These are phyloP conservation scores for Ischnura elegans DNA, from an alignment of 2,888 invertebrate genomes.

Conservation along the genomic window DNA sequence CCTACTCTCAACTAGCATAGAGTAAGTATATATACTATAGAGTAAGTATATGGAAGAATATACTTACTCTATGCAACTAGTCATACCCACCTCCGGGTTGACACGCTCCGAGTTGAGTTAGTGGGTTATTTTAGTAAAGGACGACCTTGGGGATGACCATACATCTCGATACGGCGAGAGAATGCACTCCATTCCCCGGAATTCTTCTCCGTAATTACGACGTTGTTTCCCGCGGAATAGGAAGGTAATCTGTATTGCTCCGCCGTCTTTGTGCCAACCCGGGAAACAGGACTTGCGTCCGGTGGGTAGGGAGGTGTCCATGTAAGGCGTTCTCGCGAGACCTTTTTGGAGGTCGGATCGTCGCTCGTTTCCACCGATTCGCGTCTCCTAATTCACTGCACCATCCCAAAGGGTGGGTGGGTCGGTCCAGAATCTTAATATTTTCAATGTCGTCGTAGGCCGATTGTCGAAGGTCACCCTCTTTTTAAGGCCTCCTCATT, in stretches of 20 bases:
- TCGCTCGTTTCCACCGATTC: not conserved
- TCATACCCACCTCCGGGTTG: no score
- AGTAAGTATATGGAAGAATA: no score
- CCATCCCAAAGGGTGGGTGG: not conserved
- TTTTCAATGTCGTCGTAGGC: conserved; percentile 3
- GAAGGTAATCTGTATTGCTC: conserved; percentile 16
- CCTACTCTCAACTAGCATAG: no score
- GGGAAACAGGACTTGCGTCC: not conserved
- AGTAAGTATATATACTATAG: no score
- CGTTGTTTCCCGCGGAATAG: not conserved
- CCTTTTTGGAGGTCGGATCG: not conserved
- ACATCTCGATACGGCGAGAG: no score
- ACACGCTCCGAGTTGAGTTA: no score
- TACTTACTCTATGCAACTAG: no score
- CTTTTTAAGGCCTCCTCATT: not conserved
- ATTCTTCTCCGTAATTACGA: not conserved
- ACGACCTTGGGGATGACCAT: no score
- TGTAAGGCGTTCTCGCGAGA: not conserved
- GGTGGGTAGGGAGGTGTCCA: not conserved
- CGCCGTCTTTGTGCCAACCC: not conserved
- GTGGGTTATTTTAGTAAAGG: no score
- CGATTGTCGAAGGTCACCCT: not conserved
- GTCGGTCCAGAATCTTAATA: conserved; percentile 5
- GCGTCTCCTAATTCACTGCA: not conserved
- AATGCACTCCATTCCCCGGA: not conserved